phyloP scores from a whole-genome alignment of 1,140 invertebrate species.

The Harlomillsia oculata region DNA sequence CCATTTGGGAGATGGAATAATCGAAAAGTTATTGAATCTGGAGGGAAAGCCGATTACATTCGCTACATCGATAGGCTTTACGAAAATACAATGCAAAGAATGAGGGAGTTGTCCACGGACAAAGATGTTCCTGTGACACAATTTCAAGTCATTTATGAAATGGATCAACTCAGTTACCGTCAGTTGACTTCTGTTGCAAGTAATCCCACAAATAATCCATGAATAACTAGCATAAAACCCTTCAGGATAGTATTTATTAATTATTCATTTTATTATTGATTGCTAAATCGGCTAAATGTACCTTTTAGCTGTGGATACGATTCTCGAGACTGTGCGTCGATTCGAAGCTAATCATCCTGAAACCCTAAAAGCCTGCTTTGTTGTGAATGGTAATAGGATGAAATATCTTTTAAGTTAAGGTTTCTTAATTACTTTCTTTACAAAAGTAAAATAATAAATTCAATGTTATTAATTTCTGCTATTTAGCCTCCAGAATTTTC shows the following conservation, averaged over 20 bases:
- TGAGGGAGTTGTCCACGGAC: background rate
- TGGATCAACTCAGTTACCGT: slow-evolving; percentile 15
- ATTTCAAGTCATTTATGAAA: slow-evolving; percentile 19
- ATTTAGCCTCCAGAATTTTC: slow-evolving; percentile 73
- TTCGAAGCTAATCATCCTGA: slow-evolving; percentile 32
- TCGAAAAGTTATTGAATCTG: background rate
- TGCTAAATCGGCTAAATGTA: background rate
- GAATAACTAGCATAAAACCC: background rate
- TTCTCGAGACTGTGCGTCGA: slow-evolving; percentile 7
- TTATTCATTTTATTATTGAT: background rate
- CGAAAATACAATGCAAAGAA: background rate
- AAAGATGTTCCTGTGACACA: slow-evolving; percentile 11
- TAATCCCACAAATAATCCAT: background rate
- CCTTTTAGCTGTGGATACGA: slow-evolving; percentile 12
- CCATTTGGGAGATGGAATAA: slow-evolving; percentile 25
- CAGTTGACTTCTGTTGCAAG: slow-evolving; percentile 8
- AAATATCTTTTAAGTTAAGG: background rate
- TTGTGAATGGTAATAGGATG: slow-evolving; percentile 20
- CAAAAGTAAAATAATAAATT: background rate
- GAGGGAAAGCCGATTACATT: slow-evolving; percentile 8
- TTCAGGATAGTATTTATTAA: background rate
- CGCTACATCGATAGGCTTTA: slow-evolving; percentile 14
- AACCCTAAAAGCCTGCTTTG: slow-evolving; percentile 14
- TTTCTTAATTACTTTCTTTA: background rate
- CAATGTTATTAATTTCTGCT: slow-evolving; percentile 8